These are phyloP conservation scores for Varecia variegata DNA, from an alignment of 2,797 vertebrate genomes.

Conservation along the genomic window DNA sequence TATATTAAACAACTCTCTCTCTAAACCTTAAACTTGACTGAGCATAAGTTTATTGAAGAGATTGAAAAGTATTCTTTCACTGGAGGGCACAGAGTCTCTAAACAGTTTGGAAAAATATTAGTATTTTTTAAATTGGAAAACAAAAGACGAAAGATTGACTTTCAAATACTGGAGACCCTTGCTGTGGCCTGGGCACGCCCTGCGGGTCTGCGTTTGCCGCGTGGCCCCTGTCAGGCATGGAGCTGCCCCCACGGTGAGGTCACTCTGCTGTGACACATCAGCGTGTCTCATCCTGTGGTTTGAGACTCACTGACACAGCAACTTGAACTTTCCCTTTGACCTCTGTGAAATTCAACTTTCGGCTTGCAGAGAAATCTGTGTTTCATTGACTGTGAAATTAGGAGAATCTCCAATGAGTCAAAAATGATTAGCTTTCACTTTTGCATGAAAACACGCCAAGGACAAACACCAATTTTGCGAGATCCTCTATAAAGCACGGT, in stretches of 20 bases:
- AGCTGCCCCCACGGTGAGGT: background rate
- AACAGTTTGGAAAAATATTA: background rate
- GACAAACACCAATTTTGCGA: conserved; percentile 54
- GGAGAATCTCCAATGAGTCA: conserved; percentile 69
- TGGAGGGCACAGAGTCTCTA: background rate
- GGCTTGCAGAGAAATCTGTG: conserved; percentile 49
- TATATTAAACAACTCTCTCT: background rate
- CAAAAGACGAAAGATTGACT: background rate
- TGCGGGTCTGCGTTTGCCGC: background rate
- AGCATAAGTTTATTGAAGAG: background rate
- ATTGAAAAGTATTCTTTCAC: background rate
- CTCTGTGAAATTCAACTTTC: conserved; percentile 67
- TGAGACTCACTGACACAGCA: conserved; percentile 64
- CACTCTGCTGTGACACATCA: conserved; percentile 16
- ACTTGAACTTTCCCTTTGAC: conserved; percentile 65
- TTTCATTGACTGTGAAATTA: conserved; percentile 80
- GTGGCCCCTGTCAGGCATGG: background rate
- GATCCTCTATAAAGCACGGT: background rate
- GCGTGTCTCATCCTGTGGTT: conserved; percentile 16
- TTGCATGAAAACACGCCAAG: conserved; percentile 64
- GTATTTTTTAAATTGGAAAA: background rate
- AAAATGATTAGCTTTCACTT: conserved; percentile 76
- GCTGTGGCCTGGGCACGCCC: accelerated
- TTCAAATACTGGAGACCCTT: background rate
- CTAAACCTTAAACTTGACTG: background rate